These are phyloP conservation scores for Zoanthus gigantus DNA, from an alignment of 92 coral and sea anemone genomes.

Conservation along the genomic window DNA sequence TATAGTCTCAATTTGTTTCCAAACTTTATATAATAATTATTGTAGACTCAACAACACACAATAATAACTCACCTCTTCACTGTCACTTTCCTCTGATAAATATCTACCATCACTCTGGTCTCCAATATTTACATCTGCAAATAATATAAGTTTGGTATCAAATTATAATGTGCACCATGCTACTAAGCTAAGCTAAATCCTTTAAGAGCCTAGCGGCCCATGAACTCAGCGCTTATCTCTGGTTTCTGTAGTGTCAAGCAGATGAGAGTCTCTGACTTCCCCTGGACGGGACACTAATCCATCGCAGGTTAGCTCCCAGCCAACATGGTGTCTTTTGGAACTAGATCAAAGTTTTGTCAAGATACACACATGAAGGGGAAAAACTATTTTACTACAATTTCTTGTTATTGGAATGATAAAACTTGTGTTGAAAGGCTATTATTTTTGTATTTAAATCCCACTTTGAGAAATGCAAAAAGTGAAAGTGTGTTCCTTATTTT, in stretches of 20 bases:
- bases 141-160: not conserved
- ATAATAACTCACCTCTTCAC: constrained; percentile 9
- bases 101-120: not conserved
- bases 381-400: not conserved
- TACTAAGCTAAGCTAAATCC: not conserved
- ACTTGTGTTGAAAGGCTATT: constrained; percentile 7
- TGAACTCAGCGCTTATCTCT: too few species aligned
- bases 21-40: not conserved
- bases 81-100: not conserved
- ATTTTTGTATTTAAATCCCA: not conserved
- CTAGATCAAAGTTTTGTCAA: not conserved
- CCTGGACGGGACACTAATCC: too few species aligned
- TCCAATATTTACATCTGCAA: not conserved
- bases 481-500: not conserved
- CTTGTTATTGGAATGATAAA: constrained; percentile 12
- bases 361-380: not conserved
- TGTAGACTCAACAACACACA: not conserved
- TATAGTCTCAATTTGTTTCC: not conserved
- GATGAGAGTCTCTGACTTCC: too few species aligned
- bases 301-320: too few species aligned
- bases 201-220: too few species aligned
- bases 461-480: not conserved
- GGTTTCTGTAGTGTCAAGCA: too few species aligned
- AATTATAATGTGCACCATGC: not conserved
- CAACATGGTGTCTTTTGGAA: not conserved